Base-by-base conservation (phyloP, 2,797 vertebrate genomes). In the Falco berigora region DNA sequence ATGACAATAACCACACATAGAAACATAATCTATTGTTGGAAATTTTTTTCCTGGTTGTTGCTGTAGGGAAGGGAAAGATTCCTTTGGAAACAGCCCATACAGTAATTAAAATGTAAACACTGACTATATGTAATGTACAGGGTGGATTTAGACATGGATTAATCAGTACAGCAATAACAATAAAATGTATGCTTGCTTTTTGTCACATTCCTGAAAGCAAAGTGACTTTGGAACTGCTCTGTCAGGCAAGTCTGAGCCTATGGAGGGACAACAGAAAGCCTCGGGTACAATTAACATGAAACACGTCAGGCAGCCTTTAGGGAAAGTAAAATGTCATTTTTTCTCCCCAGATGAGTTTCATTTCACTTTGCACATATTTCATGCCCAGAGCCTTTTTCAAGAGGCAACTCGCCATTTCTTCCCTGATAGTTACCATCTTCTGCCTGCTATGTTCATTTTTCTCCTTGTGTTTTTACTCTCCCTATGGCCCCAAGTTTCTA, bases 1-100 rank as follows among this genome's bases (percentile, higher is more conserved):
- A 72, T 84, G 95, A 96, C 76, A 94, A 8, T 94, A 93, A 80
- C 88, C 81, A 79, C 84, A 71, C 69, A 91, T 94, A 69, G 89
- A 95, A 94, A 81, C 49, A 20, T 63, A 49, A 87, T 66, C 49
- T 92, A 30, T 91, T 62, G 62, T 6, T 91, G 76, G 87, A 91
- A 46, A 12, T 16, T 44, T 88, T 66, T 87, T 38, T 75, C 46
- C 38, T 90, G 34, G 18, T 73, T 96, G 49, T 89, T 94, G 84
- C 22, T 68, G 7, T 38, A 86, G 72, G 56, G 76, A 77, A 82
- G 75, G 59, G 46, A 80, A 83, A 78, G 64, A 94, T 78, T 90
- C 27, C 34, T 89, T 79, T 94, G 79, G 84, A 95, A 95, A 90
- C 38, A 36, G 73, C 17, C 91, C 8, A 17, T 81, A 78, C 25